phyloP scores from a whole-genome alignment of 2,113 vertebrate species.

The Hyperoodon ampullatus region DNA sequence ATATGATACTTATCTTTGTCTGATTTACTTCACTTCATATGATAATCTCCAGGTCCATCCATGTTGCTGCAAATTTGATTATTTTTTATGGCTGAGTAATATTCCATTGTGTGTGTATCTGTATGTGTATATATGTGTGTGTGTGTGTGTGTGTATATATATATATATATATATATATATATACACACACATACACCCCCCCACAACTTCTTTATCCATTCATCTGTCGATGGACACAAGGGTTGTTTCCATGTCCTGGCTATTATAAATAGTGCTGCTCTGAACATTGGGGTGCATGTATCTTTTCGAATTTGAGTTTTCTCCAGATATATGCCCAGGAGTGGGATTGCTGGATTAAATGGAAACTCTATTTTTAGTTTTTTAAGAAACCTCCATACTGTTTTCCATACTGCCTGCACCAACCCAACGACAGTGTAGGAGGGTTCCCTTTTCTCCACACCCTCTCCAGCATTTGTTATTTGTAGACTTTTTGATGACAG shows the following conservation, averaged over 20 bases:
- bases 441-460: not conserved
- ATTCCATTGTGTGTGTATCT: not conserved
- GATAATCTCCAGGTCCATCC: not conserved
- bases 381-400: not conserved
- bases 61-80: not conserved
- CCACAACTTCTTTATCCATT: not conserved
- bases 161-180: no score
- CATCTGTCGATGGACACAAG: not conserved
- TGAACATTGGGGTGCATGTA: no score
- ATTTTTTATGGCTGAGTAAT: not conserved
- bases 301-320: not conserved
- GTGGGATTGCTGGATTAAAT: not conserved
- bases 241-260: not conserved
- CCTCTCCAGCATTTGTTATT: not conserved
- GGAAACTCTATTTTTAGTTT: not conserved
- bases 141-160: accelerated
- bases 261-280: not conserved
- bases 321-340: not conserved
- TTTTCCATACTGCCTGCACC: not conserved
- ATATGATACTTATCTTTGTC: not conserved
- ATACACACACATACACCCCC: no score
- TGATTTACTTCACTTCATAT: not conserved
- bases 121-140: not conserved
- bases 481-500: not conserved
- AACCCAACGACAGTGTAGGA: not conserved